A percentile compares a stretch with the other conserved stretches of the same genome.
Evolutionary conservation across 2,797 vertebrate genomes (phyloP).

Genomic region (Mus caroli): DNA sequence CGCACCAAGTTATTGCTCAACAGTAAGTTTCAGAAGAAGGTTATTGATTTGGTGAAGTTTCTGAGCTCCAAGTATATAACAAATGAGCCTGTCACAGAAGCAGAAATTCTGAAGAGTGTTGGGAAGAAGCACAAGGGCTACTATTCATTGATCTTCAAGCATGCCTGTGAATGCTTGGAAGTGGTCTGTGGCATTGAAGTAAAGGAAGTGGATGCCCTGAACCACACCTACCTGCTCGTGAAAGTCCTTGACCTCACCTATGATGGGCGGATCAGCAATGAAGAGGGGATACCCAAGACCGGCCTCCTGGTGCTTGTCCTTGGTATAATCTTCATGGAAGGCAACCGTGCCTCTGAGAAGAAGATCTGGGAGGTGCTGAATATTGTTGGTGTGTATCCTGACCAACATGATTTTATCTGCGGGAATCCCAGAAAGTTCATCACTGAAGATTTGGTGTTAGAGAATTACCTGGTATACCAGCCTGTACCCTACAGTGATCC

Average conservation of each 20-base stretch:
- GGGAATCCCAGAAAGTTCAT: not conserved
- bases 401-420: not conserved
- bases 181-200: conserved; percentile 15
- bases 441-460: not conserved
- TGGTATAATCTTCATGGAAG: conserved; percentile 35
- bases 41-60: not conserved
- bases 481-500: not conserved
- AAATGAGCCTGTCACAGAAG: not conserved
- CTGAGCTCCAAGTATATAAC: not conserved
- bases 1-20: not conserved
- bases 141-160: not conserved
- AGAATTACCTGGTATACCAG: not conserved
- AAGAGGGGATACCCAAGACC: not conserved
- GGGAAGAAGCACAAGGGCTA: not conserved
- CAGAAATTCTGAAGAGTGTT: not conserved
- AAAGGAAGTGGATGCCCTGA: not conserved
- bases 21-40: not conserved
- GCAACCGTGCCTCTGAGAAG: not conserved
- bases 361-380: conserved; percentile 8
- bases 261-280: not conserved
- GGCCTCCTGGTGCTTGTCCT: not conserved
- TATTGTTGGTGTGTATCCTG: not conserved
- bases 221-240: not conserved
- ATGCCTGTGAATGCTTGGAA: conserved; percentile 26
- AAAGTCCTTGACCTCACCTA: conserved; percentile 39